Conservation (phyloP, 2,113 vertebrate species). For the Sinocyclocheilus grahami region DNA sequence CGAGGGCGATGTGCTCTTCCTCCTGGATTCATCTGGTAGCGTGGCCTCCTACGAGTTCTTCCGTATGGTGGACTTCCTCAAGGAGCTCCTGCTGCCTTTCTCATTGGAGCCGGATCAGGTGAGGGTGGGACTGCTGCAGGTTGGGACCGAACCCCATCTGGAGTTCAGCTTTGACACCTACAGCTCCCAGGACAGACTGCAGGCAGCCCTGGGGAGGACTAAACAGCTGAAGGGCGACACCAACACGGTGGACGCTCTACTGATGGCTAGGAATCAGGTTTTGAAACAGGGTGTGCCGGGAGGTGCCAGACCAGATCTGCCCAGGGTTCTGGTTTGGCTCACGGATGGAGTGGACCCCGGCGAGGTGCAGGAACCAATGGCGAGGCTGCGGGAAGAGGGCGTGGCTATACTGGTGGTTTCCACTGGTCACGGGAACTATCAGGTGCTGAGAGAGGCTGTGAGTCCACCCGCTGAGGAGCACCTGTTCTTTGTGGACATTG, state of each 20-base stretch:
- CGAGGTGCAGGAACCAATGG: constrained; percentile 82
- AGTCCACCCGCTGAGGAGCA: constrained; percentile 79
- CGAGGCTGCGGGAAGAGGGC: constrained; percentile 80
- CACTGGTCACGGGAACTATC: constrained; percentile 85
- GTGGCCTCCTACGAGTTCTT: constrained; percentile 90
- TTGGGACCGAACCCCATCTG: constrained; percentile 83
- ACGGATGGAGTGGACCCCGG: constrained; percentile 91
- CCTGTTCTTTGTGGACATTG: constrained; percentile 92
- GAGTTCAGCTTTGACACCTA: constrained; percentile 85
- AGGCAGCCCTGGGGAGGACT: constrained; percentile 73
- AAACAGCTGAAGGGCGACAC: constrained; percentile 89
- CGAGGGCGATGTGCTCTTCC: constrained; percentile 87
- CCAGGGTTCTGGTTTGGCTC: constrained; percentile 93
- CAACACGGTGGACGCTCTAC: constrained; percentile 86
- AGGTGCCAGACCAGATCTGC: constrained; percentile 77
- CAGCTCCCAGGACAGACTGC: constrained; percentile 63
- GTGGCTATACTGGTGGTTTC: constrained; percentile 88
- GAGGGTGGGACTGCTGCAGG: constrained; percentile 86
- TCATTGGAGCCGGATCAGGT: constrained; percentile 82
- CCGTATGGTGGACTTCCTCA: constrained; percentile 85
- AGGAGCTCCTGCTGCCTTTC: constrained; percentile 83
- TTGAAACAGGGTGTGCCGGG: constrained; percentile 61
- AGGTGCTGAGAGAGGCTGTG: constrained; percentile 82
- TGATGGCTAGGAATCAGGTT: constrained; percentile 75
- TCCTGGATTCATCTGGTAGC: constrained; percentile 93